Evolutionary conservation across 2,797 vertebrate genomes (phyloP).

Genomic region (Cottoperca gobio): DNA sequence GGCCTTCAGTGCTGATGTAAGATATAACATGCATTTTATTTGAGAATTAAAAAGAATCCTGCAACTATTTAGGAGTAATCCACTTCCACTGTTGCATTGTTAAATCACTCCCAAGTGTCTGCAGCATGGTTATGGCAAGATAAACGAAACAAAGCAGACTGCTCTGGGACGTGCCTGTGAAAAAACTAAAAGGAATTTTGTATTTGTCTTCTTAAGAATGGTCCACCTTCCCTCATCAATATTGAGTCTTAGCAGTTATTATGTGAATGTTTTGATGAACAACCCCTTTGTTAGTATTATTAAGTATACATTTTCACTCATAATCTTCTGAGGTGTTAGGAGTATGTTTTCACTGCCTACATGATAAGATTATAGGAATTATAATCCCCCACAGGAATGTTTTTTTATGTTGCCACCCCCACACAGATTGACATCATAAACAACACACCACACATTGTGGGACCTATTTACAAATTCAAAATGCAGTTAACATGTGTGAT

Average conservation of each 20-base stretch:
- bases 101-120: neutral
- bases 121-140: neutral
- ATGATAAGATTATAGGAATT: conserved; percentile 28
- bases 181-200: neutral
- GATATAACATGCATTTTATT: neutral
- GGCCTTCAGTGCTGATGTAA: neutral
- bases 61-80: conserved; percentile 4
- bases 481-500: neutral
- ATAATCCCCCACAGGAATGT: conserved; percentile 9
- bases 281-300: conserved; percentile 7
- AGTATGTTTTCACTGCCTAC: conserved; percentile 33
- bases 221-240: neutral
- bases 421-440: conserved; percentile 31
- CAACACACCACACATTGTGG: conserved; percentile 5
- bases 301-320: conserved; percentile 18
- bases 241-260: conserved; percentile 9
- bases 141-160: neutral
- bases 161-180: neutral
- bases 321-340: conserved; percentile 5
- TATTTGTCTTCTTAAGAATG: conserved; percentile 8
- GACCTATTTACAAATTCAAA: conserved; percentile 22
- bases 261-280: conserved; percentile 25
- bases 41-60: neutral
- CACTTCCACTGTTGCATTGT: neutral
- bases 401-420: conserved; percentile 5